These are phyloP conservation scores for Panurus biarmicus DNA, from an alignment of 2,113 vertebrate species.

Conservation along the genomic window DNA sequence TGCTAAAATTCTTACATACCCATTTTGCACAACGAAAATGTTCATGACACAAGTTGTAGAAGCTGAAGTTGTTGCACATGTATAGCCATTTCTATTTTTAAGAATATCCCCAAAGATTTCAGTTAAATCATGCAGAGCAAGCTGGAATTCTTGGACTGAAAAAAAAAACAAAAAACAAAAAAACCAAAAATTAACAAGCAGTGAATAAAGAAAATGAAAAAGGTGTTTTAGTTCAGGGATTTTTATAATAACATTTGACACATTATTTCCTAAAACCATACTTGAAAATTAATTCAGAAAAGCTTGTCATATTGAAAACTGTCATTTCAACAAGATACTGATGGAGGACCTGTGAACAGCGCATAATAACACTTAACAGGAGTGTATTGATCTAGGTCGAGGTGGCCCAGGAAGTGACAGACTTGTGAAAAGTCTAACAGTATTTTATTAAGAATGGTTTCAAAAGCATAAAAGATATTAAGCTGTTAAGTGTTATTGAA, in stretches of 20 bases:
- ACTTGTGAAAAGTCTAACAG: not conserved
- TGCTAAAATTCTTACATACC: not conserved
- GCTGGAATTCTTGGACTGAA: not conserved
- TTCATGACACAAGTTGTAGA: not conserved
- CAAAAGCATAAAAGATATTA: slow-evolving; percentile 4
- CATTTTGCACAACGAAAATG: not conserved
- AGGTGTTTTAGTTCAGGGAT: not conserved
- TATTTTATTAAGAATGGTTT: slow-evolving; percentile 32
- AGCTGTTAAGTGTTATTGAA: slow-evolving; percentile 8
- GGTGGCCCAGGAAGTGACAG: slow-evolving; percentile 18
- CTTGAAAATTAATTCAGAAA: slow-evolving; percentile 38
- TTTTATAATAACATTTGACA: not conserved
- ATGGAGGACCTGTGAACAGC: not conserved
- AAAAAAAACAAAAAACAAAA: not conserved
- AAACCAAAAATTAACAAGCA: not conserved
- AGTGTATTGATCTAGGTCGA: slow-evolving; percentile 5
- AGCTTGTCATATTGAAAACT: not conserved
- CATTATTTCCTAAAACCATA: not conserved
- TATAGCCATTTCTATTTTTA: not conserved
- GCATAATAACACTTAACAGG: slow-evolving; percentile 7
- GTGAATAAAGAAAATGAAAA: not conserved
- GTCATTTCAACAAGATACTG: slow-evolving; percentile 8
- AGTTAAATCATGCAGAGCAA: not conserved
- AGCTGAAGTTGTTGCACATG: not conserved
- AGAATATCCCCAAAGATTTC: not conserved